Evolutionary conservation across 2,888 invertebrate genomes (phyloP).

Genomic region (Itoplectis maculator): DNA sequence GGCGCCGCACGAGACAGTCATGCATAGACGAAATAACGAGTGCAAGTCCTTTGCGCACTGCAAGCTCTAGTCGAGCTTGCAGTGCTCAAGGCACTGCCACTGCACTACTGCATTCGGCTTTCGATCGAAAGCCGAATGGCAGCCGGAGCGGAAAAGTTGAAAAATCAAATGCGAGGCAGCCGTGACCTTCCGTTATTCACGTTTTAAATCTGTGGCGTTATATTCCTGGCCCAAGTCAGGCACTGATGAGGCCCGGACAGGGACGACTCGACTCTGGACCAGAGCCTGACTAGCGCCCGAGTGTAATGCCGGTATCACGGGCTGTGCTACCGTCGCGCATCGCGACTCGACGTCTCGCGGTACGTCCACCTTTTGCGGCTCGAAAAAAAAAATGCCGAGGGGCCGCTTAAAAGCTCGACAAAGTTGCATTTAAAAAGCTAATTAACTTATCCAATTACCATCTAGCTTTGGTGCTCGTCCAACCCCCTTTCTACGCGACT

Average conservation of each 20-base stretch:
- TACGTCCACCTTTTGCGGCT: slow-evolving; percentile 40
- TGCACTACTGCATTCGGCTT: too few species aligned
- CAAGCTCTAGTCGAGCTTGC: neutral
- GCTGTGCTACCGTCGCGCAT: too few species aligned
- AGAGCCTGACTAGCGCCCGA: too few species aligned
- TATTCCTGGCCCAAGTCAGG: too few species aligned
- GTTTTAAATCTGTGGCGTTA: too few species aligned
- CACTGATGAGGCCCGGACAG: too few species aligned
- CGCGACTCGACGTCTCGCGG: slow-evolving; percentile 21
- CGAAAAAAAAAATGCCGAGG: slow-evolving; percentile 26
- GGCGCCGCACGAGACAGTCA: slow-evolving; percentile 1
- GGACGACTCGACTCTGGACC: too few species aligned
- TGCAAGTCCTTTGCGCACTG: slow-evolving; percentile 10
- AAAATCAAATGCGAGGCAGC: too few species aligned
- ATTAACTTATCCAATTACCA: slow-evolving; percentile 80
- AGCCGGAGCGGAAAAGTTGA: too few species aligned
- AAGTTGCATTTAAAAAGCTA: slow-evolving; percentile 79
- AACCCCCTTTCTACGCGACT: slow-evolving; percentile 15
- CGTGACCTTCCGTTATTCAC: too few species aligned
- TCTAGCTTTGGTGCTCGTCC: slow-evolving; percentile 57
- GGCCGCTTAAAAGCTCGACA: slow-evolving; percentile 74
- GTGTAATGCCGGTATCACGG: too few species aligned
- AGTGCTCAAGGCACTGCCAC: neutral
- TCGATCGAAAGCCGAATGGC: too few species aligned
- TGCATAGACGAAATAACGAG: slow-evolving; percentile 34